Base-by-base conservation (phyloP, 2,113 vertebrate genomes). In the Thermophis baileyi region DNA sequence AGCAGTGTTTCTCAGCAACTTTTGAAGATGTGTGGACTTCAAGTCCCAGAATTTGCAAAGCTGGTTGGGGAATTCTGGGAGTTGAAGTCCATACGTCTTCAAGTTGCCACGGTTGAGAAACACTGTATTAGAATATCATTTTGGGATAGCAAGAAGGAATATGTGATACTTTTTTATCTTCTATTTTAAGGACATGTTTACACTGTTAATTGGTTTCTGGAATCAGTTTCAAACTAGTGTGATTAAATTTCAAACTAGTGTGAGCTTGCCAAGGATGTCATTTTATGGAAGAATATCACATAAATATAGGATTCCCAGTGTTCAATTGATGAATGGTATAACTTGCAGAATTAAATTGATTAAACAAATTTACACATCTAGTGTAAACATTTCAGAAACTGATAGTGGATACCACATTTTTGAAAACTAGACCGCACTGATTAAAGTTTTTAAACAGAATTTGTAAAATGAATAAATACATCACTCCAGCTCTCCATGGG, bases 371-470 rank as follows among this genome's bases (percentile, higher is more conserved):
- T 63, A 40, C 18, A 53, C 57, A 44, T 74, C 20, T 27, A 69
- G 27, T 10, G 22, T 35, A 92, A 44, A 89, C 18, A 51, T 47
- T 89, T 53, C 30, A 60, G 25, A 57, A 89, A 54, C 27, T 49
- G 25, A 44, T 57, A 44, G 54, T n/a, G 55, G 20, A 69, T 1
- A 35, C 16, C 18, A 14, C 22, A 3, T 63, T 54, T 35, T 47
- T 35, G 69, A 63, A 81, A 90, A 63, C 14, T 25, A 40, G 30
- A 55, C 9, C 35, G 24, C 30, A n/a, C 85, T 7, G 16, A 25
- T 63, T 50, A 63, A 49, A 57, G 69, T n/a, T 53, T 92, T 55
- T 35, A 96, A 92, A 24, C 91, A 40, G 94, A 89, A 60, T 69
- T 60, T 51, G 30, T 94, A 94, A 95, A 94, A 85, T 54, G 87